These are phyloP conservation scores for Camponotus fellah DNA, from an alignment of 2,888 invertebrate genomes.

Conservation along the genomic window DNA sequence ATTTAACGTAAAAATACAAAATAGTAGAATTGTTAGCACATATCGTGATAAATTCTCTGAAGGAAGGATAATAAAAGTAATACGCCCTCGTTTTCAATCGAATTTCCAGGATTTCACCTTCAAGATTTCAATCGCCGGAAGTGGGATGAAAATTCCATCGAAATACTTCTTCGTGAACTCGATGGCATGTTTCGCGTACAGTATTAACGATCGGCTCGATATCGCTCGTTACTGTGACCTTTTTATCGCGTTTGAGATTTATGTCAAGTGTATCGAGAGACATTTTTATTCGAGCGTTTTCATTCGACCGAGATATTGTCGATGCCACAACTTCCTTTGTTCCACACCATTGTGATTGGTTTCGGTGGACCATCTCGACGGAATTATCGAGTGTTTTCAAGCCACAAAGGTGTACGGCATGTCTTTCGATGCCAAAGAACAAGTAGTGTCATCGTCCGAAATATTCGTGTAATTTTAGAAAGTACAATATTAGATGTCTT, in stretches of 20 bases:
- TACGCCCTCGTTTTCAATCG: neutral
- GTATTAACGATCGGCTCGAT: slow-evolving; percentile 69
- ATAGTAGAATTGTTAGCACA: neutral
- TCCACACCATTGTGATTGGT: slow-evolving; percentile 52
- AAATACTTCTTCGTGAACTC: slow-evolving; percentile 19
- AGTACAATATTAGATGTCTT: neutral
- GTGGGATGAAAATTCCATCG: slow-evolving; percentile 10
- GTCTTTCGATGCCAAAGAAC: slow-evolving; percentile 9
- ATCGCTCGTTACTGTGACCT: slow-evolving; percentile 67
- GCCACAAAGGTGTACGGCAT: slow-evolving; percentile 6
- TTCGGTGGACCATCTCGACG: slow-evolving; percentile 55
- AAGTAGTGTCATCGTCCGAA: slow-evolving; percentile 40
- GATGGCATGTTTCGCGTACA: slow-evolving; percentile 13
- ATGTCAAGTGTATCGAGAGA: slow-evolving; percentile 74
- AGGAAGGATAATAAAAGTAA: neutral
- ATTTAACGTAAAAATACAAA: neutral
- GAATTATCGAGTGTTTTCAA: slow-evolving; percentile 61
- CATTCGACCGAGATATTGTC: slow-evolving; percentile 76
- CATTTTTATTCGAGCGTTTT: slow-evolving; percentile 62
- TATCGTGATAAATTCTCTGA: neutral
- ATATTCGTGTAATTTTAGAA: slow-evolving; percentile 13
- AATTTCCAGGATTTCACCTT: neutral
- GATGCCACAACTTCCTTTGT: slow-evolving; percentile 69
- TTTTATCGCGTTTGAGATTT: slow-evolving; percentile 73
- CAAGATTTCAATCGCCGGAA: slow-evolving; percentile 22